Conservation (phyloP, 2,888 invertebrate genomes). For the Lepetodrilus schrolli region DNA sequence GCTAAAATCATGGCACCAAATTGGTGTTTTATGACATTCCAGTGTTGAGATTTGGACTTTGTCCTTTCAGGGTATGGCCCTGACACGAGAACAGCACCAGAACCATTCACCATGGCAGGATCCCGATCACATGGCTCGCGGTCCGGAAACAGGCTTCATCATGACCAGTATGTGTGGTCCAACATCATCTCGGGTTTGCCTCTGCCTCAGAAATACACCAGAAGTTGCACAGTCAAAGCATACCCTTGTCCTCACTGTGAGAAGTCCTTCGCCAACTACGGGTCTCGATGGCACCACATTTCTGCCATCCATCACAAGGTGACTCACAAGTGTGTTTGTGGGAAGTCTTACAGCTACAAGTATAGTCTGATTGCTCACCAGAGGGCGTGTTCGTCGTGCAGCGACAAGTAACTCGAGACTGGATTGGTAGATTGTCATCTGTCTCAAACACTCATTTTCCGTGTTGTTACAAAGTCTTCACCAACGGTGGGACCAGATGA, state of each 20-base stretch:
- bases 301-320: constrained; percentile 11
- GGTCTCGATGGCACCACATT: background rate
- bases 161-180: too few species aligned
- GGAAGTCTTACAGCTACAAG: constrained; percentile 4
- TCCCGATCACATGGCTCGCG: too few species aligned
- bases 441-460: background rate
- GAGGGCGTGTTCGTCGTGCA: too few species aligned
- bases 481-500: background rate
- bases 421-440: background rate
- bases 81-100: too few species aligned
- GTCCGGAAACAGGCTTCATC: too few species aligned
- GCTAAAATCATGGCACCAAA: too few species aligned
- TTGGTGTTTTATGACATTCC: too few species aligned
- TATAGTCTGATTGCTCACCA: constrained; percentile 1
- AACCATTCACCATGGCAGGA: too few species aligned
- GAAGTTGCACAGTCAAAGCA: background rate
- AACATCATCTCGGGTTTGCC: too few species aligned
- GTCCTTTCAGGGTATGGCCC: too few species aligned
- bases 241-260: constrained; percentile 1
- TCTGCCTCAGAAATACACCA: too few species aligned
- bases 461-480: background rate
- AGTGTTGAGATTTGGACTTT: too few species aligned
- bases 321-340: constrained; percentile 14
- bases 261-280: background rate
- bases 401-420: background rate